Percentiles rank a stretch among this genome's conserved stretches.
phyloP scores from a whole-genome alignment of 1,140 invertebrate genomes.

The Cydia amplana region DNA sequence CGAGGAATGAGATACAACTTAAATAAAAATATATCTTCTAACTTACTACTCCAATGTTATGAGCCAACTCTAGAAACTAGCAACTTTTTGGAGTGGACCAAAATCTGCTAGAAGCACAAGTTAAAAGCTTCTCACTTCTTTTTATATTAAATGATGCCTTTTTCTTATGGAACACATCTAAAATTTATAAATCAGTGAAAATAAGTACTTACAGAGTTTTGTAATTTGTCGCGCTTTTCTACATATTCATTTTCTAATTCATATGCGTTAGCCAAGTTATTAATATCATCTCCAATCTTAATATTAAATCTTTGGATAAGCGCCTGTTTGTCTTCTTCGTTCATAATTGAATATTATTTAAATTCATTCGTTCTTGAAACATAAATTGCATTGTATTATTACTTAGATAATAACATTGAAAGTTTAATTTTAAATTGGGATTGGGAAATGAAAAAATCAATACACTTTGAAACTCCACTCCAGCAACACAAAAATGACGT shows the following conservation, averaged over 20 bases:
- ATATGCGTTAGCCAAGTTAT: slow-evolving; percentile 51
- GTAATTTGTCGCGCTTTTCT: slow-evolving; percentile 49
- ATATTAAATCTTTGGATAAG: slow-evolving; percentile 61
- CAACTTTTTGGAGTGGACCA: background rate
- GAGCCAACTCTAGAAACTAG: background rate
- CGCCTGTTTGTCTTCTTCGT: slow-evolving; percentile 56
- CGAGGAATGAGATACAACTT: too few species aligned
- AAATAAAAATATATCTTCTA: too few species aligned
- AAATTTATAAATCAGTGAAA: background rate
- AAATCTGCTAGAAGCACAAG: background rate
- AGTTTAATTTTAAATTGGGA: background rate
- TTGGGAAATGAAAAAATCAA: background rate
- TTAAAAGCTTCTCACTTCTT: background rate
- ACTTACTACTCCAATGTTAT: too few species aligned
- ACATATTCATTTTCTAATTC: slow-evolving; percentile 58
- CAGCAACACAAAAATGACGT: too few species aligned
- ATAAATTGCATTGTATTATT: slow-evolving; percentile 4
- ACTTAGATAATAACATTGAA: background rate
- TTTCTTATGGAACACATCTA: background rate
- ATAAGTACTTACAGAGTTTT: slow-evolving; percentile 56
- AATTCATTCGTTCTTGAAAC: background rate
- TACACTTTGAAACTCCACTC: background rate
- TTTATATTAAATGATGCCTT: too few species aligned
- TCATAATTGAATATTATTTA: slow-evolving; percentile 43
- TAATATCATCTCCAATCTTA: slow-evolving; percentile 63